phyloP scores from a whole-genome alignment of 1,140 invertebrate species.

The Bilobella aurantiaca region DNA sequence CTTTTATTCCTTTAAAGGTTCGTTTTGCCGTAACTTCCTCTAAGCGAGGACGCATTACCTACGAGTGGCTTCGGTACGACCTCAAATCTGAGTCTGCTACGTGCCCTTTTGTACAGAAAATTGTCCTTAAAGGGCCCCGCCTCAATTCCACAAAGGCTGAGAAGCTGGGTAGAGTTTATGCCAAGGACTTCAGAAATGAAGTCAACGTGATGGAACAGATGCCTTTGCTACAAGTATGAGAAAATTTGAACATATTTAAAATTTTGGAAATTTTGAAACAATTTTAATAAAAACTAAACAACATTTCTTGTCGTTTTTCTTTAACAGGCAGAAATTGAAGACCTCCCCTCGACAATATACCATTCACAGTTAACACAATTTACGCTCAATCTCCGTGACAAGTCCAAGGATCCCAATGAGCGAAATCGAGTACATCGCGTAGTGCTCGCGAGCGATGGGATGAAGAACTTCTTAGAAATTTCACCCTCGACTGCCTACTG shows the following conservation, averaged over 20 bases:
- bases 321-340: slow-evolving; percentile 23
- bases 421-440: slow-evolving; percentile 12
- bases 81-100: slow-evolving; percentile 55
- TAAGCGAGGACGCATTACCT: slow-evolving; percentile 9
- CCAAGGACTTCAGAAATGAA: slow-evolving; percentile 35
- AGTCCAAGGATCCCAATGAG: slow-evolving; percentile 5
- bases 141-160: slow-evolving; percentile 34
- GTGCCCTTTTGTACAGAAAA: slow-evolving; percentile 33
- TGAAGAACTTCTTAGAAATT: slow-evolving; percentile 21
- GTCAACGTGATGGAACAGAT: slow-evolving; percentile 35
- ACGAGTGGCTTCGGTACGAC: slow-evolving; percentile 49
- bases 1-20: slow-evolving; percentile 13
- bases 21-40: slow-evolving; percentile 17
- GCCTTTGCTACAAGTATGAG: slow-evolving; percentile 61
- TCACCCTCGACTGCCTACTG: background rate
- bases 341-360: slow-evolving; percentile 19
- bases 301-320: background rate
- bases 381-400: slow-evolving; percentile 17
- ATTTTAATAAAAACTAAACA: slow-evolving; percentile 14
- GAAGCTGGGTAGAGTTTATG: slow-evolving; percentile 34
- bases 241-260: too few species aligned
- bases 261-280: slow-evolving; percentile 2
- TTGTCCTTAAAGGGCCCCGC: slow-evolving; percentile 32
- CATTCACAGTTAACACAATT: slow-evolving; percentile 23
- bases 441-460: slow-evolving; percentile 21